A percentile compares a stretch with the other conserved stretches of the same genome.
Evolutionary conservation across 2,888 invertebrate genomes (phyloP).

Genomic region (Eugnorisma glareosa): DNA sequence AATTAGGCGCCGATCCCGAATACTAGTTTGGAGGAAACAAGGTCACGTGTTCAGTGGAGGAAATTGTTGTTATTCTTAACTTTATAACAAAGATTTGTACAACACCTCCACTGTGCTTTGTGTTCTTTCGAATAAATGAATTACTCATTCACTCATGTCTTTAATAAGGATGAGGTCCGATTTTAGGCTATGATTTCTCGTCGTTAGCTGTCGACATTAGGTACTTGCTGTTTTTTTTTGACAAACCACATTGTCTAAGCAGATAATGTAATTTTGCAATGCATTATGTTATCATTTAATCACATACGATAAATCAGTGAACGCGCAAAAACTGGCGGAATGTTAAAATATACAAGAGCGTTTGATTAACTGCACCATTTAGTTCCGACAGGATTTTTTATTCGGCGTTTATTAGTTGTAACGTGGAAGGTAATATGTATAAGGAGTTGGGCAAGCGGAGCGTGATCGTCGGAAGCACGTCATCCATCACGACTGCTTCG

Average conservation of each 20-base stretch:
- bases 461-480: slow-evolving; percentile 57
- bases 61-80: slow-evolving; percentile 27
- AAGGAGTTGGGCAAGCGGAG: slow-evolving; percentile 54
- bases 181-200: slow-evolving; percentile 14
- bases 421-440: slow-evolving; percentile 37
- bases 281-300: slow-evolving; percentile 41
- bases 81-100: slow-evolving; percentile 27
- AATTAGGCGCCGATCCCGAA: slow-evolving; percentile 63
- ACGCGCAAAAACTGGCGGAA: slow-evolving; percentile 45
- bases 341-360: slow-evolving; percentile 47
- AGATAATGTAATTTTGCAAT: slow-evolving; percentile 30
- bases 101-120: slow-evolving; percentile 11
- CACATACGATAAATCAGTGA: slow-evolving; percentile 42
- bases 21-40: slow-evolving; percentile 55
- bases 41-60: slow-evolving; percentile 38
- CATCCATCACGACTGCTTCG: slow-evolving; percentile 50
- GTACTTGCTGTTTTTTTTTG: slow-evolving; percentile 1
- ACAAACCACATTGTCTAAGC: not conserved
- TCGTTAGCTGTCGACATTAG: slow-evolving; percentile 12
- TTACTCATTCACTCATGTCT: slow-evolving; percentile 14
- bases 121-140: slow-evolving; percentile 13
- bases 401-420: slow-evolving; percentile 37
- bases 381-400: slow-evolving; percentile 69
- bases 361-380: slow-evolving; percentile 50
- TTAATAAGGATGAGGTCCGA: slow-evolving; percentile 28